These are phyloP conservation scores for Porites lutea DNA, from an alignment of 64 coral and sea anemone species.

Conservation along the genomic window DNA sequence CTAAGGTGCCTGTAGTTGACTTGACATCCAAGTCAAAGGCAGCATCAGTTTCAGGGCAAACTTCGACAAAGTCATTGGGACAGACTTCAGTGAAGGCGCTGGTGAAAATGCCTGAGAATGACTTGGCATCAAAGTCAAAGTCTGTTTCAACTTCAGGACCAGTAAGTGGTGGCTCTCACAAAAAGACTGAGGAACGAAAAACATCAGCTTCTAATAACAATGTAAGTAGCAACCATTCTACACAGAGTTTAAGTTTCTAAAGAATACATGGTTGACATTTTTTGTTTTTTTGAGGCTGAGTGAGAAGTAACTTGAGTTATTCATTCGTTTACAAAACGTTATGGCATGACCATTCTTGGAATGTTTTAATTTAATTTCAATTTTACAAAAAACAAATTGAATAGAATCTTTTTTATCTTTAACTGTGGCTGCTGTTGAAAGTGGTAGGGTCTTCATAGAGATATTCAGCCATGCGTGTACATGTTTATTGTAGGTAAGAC, in stretches of 20 bases:
- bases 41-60: not conserved
- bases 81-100: not conserved
- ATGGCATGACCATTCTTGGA: no score
- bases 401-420: no score
- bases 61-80: not conserved
- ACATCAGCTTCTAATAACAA: not conserved
- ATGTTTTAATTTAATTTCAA: no score
- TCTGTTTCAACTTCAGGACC: conserved; percentile 4
- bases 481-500: no score
- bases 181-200: conserved; percentile 22
- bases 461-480: no score
- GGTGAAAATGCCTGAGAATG: no score
- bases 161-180: not conserved
- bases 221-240: conserved; percentile 15
- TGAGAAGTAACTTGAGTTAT: no score
- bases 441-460: no score
- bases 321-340: no score
- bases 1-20: not conserved
- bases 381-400: no score
- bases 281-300: no score
- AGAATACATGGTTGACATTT: not conserved
- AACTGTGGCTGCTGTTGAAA: no score
- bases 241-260: not conserved
- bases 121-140: not conserved
- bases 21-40: not conserved